Evolutionary conservation across 2,113 vertebrate species (phyloP), one percentile per base, ranked within the genome.

Genomic region (Hymenochirus boettgeri): DNA sequence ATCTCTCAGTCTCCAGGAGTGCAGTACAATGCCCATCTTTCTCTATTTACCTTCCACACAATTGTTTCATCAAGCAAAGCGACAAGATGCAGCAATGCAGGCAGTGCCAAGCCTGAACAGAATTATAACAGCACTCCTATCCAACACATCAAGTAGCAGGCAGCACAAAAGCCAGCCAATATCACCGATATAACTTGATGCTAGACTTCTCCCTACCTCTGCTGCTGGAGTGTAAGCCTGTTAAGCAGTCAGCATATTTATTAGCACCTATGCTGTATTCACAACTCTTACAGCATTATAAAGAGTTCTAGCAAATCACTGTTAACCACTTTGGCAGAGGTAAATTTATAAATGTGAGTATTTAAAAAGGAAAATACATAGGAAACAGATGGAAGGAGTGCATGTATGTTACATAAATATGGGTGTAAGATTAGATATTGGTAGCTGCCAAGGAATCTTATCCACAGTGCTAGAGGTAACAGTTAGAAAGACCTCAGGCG

Each of bases 211-310:
- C 4, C 17, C 7, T 5, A 42, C 39, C 3, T 31, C 29, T 6
- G 39, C 39, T 5, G 17, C 7, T 13, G 15, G 17, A n/a, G 7
- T 18, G 25, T 15, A 8, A 29, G 13, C 11, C 15, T 5, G 8
- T 19, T 21, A 5, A 8, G 8, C 13, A 24, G 7, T 42, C 62
- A 55, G 62, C 62, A 64, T 37, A 13, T 55, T 55, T 55, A 27
- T n/a, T 64, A 64, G 62, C 62, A 64, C 62, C 62, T 55, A 37
- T 64, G 62, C 62, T 46, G 62, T 23, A 53, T 35, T 4, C 37
- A 26, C 8, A 23, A 15, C n/a, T 42, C n/a, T n/a, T 15, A 42
- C 15, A 42, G 39, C 17, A 42, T n/a, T 42, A 13, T 5, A 42
- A 42, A 2, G 29, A 5, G 39, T 9, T 35, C 10, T 13, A 35